Conservation (phyloP, 1,140 invertebrate genomes). For the Platorchestia sp. region DNA sequence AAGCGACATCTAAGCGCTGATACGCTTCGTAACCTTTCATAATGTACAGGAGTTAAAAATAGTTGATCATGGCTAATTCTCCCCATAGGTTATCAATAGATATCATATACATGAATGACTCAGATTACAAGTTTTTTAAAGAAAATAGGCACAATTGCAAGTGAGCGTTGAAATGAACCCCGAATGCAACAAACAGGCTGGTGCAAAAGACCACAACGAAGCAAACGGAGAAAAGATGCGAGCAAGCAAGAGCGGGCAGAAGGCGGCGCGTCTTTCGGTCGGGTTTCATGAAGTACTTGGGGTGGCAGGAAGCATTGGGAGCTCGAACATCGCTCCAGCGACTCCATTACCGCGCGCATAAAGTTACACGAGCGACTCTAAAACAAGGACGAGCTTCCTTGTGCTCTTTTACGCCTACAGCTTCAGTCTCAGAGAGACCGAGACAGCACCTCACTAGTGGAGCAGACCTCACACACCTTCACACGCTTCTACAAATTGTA, state of each 20-base stretch:
- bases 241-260: slow-evolving; percentile 1
- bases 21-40: too few species aligned
- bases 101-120: not conserved
- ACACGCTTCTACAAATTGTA: too few species aligned
- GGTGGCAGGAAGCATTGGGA: slow-evolving; percentile 45
- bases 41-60: too few species aligned
- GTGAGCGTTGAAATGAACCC: not conserved
- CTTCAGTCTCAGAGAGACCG: not conserved
- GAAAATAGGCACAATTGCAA: not conserved
- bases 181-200: not conserved
- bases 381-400: slow-evolving; percentile 43
- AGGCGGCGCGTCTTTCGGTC: not conserved
- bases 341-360: slow-evolving; percentile 52
- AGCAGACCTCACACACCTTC: not conserved
- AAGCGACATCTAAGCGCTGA: not conserved
- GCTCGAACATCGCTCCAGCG: slow-evolving; percentile 38
- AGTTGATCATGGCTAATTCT: not conserved
- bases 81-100: not conserved
- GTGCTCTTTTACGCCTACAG: slow-evolving; percentile 8
- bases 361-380: slow-evolving; percentile 51
- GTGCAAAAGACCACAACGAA: not conserved
- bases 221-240: not conserved
- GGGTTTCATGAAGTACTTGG: slow-evolving; percentile 36
- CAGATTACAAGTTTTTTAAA: not conserved
- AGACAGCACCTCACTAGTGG: not conserved